Percentiles rank a stretch among this genome's conserved stretches.
Evolutionary conservation across 2,888 invertebrate genomes (phyloP).

Genomic region (Drosophila fungiperda): DNA sequence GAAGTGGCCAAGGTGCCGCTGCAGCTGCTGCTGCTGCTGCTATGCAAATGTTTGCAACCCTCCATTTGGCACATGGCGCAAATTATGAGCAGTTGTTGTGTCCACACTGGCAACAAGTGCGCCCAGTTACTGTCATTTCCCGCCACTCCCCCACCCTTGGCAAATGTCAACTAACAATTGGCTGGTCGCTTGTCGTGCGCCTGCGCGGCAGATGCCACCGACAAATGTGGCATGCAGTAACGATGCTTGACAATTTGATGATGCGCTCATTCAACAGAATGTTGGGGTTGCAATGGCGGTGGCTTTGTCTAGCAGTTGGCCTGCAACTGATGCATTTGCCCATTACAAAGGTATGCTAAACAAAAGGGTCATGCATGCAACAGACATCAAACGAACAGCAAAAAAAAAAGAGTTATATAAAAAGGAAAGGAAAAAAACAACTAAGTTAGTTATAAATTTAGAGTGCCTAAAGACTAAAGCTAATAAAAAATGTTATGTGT

Average conservation of each 20-base stretch:
- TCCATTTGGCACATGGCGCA: slow-evolving; percentile 62
- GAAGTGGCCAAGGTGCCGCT: slow-evolving; percentile 28
- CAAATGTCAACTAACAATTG: slow-evolving; percentile 70
- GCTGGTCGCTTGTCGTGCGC: slow-evolving; percentile 50
- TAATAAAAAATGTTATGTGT: background rate
- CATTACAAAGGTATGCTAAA: slow-evolving; percentile 12
- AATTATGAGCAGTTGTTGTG: slow-evolving; percentile 66
- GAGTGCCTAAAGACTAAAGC: background rate
- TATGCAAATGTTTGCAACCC: slow-evolving; percentile 58
- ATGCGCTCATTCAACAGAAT: slow-evolving; percentile 8
- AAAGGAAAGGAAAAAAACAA: background rate
- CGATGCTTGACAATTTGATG: slow-evolving; percentile 8
- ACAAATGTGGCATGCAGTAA: slow-evolving; percentile 17
- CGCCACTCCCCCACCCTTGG: slow-evolving; percentile 25
- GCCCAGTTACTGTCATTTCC: slow-evolving; percentile 26
- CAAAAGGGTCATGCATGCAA: slow-evolving; percentile 15
- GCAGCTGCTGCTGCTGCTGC: slow-evolving; percentile 44
- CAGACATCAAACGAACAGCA: background rate
- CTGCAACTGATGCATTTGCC: slow-evolving; percentile 25
- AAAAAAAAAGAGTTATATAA: background rate
- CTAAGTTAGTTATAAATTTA: background rate
- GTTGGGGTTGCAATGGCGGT: slow-evolving; percentile 23
- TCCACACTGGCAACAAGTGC: slow-evolving; percentile 47
- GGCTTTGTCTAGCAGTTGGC: slow-evolving; percentile 35
- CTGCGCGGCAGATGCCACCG: slow-evolving; percentile 63